Evolutionary conservation across 2,113 vertebrate genomes (phyloP), one percentile per base, ranked within the genome.

Genomic region (Ammospiza caudacuta): DNA sequence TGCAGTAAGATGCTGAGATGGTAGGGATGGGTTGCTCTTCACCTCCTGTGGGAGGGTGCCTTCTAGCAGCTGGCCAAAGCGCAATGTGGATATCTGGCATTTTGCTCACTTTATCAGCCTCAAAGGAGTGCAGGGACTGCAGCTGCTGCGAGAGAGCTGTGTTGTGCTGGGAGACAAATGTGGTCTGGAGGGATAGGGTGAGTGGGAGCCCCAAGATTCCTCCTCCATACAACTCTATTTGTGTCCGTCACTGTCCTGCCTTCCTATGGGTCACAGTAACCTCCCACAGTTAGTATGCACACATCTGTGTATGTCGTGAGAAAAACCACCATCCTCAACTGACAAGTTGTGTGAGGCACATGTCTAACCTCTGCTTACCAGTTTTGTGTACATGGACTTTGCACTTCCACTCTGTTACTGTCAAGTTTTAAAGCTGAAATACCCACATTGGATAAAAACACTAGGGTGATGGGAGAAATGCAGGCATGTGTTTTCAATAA

Each of bases 161-260:
- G 94, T 92, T 96, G 93, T 8, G 15, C n/a, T 24, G 37, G 83
- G 51, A 97, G 64, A 97, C 97, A 97, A 97, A 92, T 97, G 93
- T 55, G 20, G 66, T 90, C 90, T 89, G 85, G 82, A 72, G 94
- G 85, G 90, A 95, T 81, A 33, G 68, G 69, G 64, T 79, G 88
- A 47, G 59, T 97, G 89, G 76, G 76, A 96, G 94, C 54, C 28
- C 97, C 96, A 55, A 84, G 81, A 97, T 97, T 94, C 95, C 52
- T 97, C 85, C 23, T 81, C 39, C 81, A 79, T 18, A 87, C 25
- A 22, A 25, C 33, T 94, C 85, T 87, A 62, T 92, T 93, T 88
- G 35, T 90, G 44, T 74, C 74, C 29, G 62, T 66, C 73, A 78
- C 58, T 24, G 3, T 75, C 37, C 67, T 59, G 54, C 55, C 47